Evolutionary conservation across 2,113 vertebrate species (phyloP).

Genomic region (Macrotus californicus): DNA sequence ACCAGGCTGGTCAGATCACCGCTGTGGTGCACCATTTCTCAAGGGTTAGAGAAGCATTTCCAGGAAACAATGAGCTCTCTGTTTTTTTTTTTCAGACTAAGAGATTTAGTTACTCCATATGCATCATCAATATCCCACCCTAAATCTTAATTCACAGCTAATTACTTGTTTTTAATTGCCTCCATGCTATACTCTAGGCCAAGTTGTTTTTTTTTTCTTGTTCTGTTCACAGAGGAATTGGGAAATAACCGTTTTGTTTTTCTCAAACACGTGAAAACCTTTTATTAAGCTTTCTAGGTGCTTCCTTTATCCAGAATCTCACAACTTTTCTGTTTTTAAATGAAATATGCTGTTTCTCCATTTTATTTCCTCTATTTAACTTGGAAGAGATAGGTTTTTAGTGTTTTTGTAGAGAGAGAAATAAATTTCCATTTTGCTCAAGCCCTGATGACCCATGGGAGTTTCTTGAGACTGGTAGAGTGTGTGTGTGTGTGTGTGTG

Average conservation of each 20-base stretch:
- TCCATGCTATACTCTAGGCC: neutral
- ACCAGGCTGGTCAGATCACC: neutral
- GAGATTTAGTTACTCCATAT: neutral
- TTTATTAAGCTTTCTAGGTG: neutral
- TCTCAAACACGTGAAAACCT: neutral
- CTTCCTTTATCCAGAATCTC: neutral
- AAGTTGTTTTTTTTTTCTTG: neutral
- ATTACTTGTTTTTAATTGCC: neutral
- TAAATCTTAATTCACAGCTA: neutral
- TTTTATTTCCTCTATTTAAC: neutral
- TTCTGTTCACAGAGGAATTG: neutral
- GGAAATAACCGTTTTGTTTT: neutral
- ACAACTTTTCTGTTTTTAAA: neutral
- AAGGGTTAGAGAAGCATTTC: neutral
- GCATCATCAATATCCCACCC: neutral
- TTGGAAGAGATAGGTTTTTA: neutral
- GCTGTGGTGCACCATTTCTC: neutral
- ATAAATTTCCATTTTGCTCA: neutral
- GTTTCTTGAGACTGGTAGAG: neutral
- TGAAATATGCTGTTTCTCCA: neutral
- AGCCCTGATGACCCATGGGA: neutral
- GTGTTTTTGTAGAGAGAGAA: neutral
- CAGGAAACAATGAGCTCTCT: neutral
- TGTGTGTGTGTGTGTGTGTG: neutral
- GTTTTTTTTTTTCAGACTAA: neutral